Evolutionary conservation across 1,140 invertebrate species (phyloP).

Genomic region (Lordiphosa stackelbergi): DNA sequence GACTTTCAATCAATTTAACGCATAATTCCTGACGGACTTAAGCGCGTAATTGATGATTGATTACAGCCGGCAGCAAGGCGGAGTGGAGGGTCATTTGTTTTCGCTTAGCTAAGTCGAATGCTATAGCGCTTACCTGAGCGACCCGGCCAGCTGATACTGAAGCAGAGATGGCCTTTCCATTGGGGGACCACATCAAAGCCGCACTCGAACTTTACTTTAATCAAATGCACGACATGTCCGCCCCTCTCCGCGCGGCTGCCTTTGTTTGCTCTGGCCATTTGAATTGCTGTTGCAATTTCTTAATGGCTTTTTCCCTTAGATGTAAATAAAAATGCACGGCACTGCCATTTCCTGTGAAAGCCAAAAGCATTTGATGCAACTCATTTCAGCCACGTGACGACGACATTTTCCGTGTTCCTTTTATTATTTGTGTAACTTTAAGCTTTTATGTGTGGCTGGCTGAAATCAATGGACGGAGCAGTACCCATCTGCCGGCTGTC

Average conservation of each 20-base stretch:
- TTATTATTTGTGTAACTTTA: slow-evolving; percentile 41
- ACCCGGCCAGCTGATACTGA: slow-evolving; percentile 24
- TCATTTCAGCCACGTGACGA: slow-evolving; percentile 58
- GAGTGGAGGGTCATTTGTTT: slow-evolving; percentile 75
- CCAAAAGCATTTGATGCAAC: slow-evolving; percentile 71
- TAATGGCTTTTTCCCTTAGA: slow-evolving; percentile 56
- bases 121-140: slow-evolving; percentile 11
- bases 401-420: slow-evolving; percentile 13
- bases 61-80: slow-evolving; percentile 41
- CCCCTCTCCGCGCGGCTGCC: not conserved
- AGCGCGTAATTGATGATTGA: slow-evolving; percentile 77
- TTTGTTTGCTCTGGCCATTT: slow-evolving; percentile 56
- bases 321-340: slow-evolving; percentile 71
- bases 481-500: slow-evolving; percentile 18
- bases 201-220: slow-evolving; percentile 57
- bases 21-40: slow-evolving; percentile 77
- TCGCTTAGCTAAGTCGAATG: slow-evolving; percentile 67
- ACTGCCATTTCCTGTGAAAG: slow-evolving; percentile 65
- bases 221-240: slow-evolving; percentile 53
- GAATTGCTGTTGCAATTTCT: slow-evolving; percentile 70
- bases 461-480: slow-evolving; percentile 67
- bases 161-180: slow-evolving; percentile 29
- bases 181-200: slow-evolving; percentile 55
- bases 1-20: slow-evolving; percentile 77
- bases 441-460: slow-evolving; percentile 62